Conservation (phyloP, 2,113 vertebrate species). For the Hirundichthys speculiger region DNA sequence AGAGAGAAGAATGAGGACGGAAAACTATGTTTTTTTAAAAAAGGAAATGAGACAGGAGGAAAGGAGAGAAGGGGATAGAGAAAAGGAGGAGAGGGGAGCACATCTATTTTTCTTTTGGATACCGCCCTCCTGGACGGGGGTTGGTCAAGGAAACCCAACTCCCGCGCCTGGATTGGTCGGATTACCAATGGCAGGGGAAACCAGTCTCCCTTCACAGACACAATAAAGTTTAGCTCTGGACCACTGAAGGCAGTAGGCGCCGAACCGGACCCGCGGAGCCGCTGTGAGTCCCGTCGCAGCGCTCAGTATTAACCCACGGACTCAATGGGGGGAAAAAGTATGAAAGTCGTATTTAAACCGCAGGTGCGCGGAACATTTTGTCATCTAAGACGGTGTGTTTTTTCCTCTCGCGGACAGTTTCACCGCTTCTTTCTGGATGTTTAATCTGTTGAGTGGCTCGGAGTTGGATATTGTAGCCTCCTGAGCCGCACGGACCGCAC, state of each 20-base stretch:
- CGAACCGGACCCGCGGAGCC: no score
- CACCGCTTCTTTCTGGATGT: constrained; percentile 34
- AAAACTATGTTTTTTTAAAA: constrained; percentile 3
- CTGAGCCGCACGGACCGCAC: constrained; percentile 50
- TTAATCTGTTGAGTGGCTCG: constrained; percentile 23
- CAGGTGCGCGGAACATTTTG: not conserved
- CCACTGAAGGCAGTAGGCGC: constrained; percentile 28
- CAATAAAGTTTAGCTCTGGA: constrained; percentile 68
- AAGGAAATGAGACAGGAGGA: constrained; percentile 9
- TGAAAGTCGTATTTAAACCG: not conserved
- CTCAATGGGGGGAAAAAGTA: not conserved
- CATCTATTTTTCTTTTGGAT: constrained; percentile 42
- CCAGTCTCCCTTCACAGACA: constrained; percentile 55
- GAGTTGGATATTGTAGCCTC: constrained; percentile 26
- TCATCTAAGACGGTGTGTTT: not conserved
- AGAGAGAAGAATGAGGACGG: not conserved
- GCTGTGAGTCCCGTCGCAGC: no score
- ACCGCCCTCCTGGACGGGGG: constrained; percentile 65
- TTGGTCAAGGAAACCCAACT: constrained; percentile 66
- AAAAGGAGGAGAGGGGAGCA: constrained; percentile 13
- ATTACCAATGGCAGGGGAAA: constrained; percentile 29
- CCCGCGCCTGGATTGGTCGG: constrained; percentile 62
- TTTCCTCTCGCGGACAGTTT: not conserved
- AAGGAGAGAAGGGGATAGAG: constrained; percentile 7
- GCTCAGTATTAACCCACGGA: no score